A percentile compares a stretch with the other conserved stretches of the same genome.
Conservation (phyloP, 2,888 invertebrate species). For the Trimorus sp. region DNA sequence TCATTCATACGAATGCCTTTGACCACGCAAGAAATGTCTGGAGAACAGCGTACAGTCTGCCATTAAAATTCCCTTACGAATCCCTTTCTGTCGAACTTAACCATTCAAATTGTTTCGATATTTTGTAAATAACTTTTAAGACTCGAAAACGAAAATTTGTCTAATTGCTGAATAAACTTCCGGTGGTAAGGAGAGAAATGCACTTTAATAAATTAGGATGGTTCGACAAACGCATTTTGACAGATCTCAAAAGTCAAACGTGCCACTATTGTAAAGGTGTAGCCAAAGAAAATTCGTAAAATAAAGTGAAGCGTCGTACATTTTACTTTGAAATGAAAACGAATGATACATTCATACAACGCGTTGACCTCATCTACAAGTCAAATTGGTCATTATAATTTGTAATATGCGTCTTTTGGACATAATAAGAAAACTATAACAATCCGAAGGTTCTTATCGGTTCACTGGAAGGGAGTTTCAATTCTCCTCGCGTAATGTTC, state of each 20-base stretch:
- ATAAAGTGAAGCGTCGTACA: slow-evolving; percentile 15
- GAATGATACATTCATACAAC: slow-evolving; percentile 34
- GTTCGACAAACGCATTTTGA: too few species aligned
- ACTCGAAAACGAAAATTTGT: too few species aligned
- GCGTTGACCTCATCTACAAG: slow-evolving; percentile 43
- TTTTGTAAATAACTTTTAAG: too few species aligned
- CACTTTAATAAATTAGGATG: too few species aligned
- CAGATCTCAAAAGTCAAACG: too few species aligned
- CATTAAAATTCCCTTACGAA: slow-evolving; percentile 10
- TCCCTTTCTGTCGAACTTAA: slow-evolving; percentile 2
- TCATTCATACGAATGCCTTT: slow-evolving; percentile 26
- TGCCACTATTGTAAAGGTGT: too few species aligned
- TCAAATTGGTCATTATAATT: slow-evolving; percentile 44
- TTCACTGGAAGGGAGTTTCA: too few species aligned
- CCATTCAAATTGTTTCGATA: not conserved
- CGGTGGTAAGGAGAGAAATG: too few species aligned
- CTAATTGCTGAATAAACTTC: too few species aligned
- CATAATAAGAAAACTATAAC: slow-evolving; percentile 34
- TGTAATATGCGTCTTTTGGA: slow-evolving; percentile 27
- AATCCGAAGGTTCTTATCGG: not conserved
- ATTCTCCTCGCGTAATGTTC: too few species aligned
- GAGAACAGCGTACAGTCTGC: not conserved
- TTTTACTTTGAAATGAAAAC: slow-evolving; percentile 33
- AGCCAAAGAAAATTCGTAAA: slow-evolving; percentile 1
- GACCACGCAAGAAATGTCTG: slow-evolving; percentile 6